Evolutionary conservation across 1,140 invertebrate species (phyloP).

Genomic region (Neodiprion fabricii): DNA sequence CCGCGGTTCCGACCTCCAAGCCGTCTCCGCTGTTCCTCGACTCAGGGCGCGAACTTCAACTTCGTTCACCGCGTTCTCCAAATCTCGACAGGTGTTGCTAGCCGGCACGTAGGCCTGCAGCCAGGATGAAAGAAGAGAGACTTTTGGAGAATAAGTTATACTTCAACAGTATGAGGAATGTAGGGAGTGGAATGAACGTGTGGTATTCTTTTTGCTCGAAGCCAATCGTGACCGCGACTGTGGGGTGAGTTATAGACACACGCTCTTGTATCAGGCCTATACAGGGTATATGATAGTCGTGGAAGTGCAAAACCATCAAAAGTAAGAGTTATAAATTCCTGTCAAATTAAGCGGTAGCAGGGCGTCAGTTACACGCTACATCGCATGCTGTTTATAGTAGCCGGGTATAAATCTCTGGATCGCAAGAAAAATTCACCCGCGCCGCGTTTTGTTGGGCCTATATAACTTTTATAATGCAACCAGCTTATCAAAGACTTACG

Average conservation of each 20-base stretch:
- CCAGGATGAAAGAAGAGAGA: constrained; percentile 5
- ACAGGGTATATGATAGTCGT: not conserved
- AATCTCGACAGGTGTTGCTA: constrained; percentile 37
- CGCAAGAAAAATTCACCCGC: not conserved
- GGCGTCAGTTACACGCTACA: not conserved
- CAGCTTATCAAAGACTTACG: too few species aligned
- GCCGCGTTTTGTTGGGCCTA: too few species aligned
- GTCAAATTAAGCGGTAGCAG: not conserved
- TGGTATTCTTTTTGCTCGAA: not conserved
- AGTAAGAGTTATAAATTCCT: not conserved
- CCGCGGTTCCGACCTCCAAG: constrained; percentile 25
- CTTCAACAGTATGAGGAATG: not conserved
- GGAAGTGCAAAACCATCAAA: not conserved
- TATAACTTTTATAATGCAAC: too few species aligned
- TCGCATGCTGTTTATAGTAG: not conserved
- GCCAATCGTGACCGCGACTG: constrained; percentile 11
- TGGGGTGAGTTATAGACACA: too few species aligned
- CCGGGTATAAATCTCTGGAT: too few species aligned
- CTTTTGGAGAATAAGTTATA: not conserved
- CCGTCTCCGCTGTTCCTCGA: constrained; percentile 24
- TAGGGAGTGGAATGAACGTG: not conserved
- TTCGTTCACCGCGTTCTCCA: constrained; percentile 32
- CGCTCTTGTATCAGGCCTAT: not conserved
- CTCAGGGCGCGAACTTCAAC: constrained; percentile 31
- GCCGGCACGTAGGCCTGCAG: constrained; percentile 35